phyloP scores from a whole-genome alignment of 2,888 invertebrate species.

The Drosophila borborema region DNA sequence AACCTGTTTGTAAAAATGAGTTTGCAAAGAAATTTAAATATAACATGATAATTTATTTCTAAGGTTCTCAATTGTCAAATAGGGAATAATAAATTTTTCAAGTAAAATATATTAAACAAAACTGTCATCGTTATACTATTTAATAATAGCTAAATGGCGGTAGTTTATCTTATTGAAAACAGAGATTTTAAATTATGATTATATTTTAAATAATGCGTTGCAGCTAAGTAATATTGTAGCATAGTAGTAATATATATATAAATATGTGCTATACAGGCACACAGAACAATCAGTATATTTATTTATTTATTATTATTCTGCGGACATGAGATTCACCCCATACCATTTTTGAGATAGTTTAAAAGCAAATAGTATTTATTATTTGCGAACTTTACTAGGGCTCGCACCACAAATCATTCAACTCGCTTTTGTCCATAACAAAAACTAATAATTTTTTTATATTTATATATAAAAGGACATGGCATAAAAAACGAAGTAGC shows the following conservation, averaged over 20 bases:
- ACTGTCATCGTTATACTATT: too few relatives aligned
- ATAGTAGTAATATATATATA: background rate
- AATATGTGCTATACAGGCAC: background rate
- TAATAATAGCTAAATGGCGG: too few relatives aligned
- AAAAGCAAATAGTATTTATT: background rate
- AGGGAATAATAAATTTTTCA: too few relatives aligned
- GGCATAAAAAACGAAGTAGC: conserved; percentile 49
- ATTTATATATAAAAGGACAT: too few relatives aligned
- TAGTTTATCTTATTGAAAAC: too few relatives aligned
- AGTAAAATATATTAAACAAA: too few relatives aligned
- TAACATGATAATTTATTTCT: background rate
- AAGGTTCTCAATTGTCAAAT: too few relatives aligned
- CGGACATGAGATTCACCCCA: background rate
- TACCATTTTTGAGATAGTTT: background rate
- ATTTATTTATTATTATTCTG: background rate
- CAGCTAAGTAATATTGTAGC: too few relatives aligned
- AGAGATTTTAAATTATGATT: too few relatives aligned
- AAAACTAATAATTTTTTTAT: too few relatives aligned
- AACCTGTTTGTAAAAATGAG: background rate
- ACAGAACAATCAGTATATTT: background rate
- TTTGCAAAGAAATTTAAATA: background rate
- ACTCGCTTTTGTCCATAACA: conserved; percentile 5
- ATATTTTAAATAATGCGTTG: too few relatives aligned
- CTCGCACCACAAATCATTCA: background rate
- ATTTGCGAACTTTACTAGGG: background rate